Percentiles rank a stretch among this genome's conserved stretches.
phyloP scores from a whole-genome alignment of 2,797 vertebrate species.

The Trachops cirrhosus region DNA sequence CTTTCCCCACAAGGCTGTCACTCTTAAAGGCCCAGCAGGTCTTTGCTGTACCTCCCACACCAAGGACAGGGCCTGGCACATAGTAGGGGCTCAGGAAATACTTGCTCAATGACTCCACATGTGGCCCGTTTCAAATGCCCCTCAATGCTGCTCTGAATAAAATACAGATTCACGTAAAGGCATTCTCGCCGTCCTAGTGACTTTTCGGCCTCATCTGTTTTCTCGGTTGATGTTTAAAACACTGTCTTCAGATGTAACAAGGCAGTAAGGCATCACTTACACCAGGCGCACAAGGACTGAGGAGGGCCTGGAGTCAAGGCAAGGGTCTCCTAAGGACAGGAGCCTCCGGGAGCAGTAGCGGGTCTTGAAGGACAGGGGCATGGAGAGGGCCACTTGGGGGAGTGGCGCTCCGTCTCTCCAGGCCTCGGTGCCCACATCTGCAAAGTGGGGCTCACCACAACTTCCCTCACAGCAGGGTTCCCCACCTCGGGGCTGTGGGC shows the following conservation, averaged over 20 bases:
- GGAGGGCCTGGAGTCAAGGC: background rate
- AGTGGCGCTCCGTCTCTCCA: background rate
- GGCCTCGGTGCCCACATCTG: background rate
- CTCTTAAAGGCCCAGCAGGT: background rate
- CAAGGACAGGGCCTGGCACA: background rate
- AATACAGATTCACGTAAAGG: background rate
- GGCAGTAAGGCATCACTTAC: background rate
- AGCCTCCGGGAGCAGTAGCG: background rate
- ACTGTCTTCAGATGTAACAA: background rate
- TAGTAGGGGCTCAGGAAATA: background rate
- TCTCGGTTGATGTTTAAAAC: background rate
- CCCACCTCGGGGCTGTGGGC: accelerated
- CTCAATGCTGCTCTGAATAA: background rate
- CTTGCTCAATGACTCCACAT: accelerated
- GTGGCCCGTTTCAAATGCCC: background rate
- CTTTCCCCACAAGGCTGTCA: too few species aligned
- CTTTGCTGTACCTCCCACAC: background rate
- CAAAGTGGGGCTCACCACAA: background rate
- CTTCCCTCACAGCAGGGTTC: accelerated
- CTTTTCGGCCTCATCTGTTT: background rate
- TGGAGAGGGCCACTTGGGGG: accelerated
- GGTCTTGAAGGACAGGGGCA: background rate
- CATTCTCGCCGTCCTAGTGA: background rate
- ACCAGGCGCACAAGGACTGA: background rate
- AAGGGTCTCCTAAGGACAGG: background rate